Evolutionary conservation across 2,888 invertebrate genomes (phyloP).

Genomic region (Lepidonotus clava): DNA sequence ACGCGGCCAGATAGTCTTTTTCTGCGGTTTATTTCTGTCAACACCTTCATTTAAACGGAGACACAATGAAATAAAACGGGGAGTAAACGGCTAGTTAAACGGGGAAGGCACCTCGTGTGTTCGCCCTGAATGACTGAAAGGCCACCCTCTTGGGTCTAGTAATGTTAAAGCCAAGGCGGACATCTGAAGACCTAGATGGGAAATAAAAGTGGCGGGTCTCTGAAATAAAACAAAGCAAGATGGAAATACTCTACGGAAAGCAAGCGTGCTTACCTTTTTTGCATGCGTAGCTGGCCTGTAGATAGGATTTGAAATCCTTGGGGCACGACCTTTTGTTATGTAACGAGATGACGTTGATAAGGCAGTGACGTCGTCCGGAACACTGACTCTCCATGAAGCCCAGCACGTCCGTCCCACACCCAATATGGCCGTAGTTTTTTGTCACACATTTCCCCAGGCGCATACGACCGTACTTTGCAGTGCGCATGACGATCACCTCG

Average conservation of each 20-base stretch:
- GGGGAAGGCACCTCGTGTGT: too few species aligned
- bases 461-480: slow-evolving; percentile 62
- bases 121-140: too few species aligned
- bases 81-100: too few species aligned
- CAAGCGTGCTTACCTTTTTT: slow-evolving; percentile 52
- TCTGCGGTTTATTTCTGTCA: too few species aligned
- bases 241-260: background rate
- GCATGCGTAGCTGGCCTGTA: slow-evolving; percentile 60
- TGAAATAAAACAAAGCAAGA: background rate
- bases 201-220: background rate
- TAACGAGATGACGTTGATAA: slow-evolving; percentile 61
- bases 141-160: too few species aligned
- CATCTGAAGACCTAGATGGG: background rate
- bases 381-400: slow-evolving; percentile 59
- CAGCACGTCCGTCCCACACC: slow-evolving; percentile 62
- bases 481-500: slow-evolving; percentile 58
- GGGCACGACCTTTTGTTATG: slow-evolving; percentile 61
- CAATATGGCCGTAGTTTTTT: slow-evolving; percentile 62
- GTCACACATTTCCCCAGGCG: slow-evolving; percentile 60
- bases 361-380: slow-evolving; percentile 55
- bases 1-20: too few species aligned
- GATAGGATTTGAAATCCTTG: slow-evolving; percentile 62
- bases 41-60: too few species aligned
- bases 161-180: too few species aligned
- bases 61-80: too few species aligned